Evolutionary conservation across 2,888 invertebrate genomes (phyloP).

Genomic region (Scaptomyza parva): DNA sequence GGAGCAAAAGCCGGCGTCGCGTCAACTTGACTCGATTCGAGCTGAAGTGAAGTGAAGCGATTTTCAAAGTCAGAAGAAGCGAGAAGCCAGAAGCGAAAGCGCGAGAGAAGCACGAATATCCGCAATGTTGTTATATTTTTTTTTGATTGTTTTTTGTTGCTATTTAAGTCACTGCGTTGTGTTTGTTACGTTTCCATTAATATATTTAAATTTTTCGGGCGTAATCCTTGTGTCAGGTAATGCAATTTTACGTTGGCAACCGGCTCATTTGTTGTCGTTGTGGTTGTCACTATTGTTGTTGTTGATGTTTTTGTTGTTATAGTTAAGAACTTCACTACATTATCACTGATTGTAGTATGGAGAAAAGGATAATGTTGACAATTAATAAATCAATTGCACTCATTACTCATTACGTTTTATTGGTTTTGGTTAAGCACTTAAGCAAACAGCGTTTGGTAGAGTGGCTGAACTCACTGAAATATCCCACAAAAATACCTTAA

Average conservation of each 20-base stretch:
- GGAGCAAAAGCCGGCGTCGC: conserved; percentile 47
- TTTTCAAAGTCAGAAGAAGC: conserved; percentile 69
- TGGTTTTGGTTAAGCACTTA: conserved; percentile 35
- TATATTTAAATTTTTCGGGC: conserved; percentile 54
- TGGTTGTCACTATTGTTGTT: background rate
- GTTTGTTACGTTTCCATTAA: conserved; percentile 53
- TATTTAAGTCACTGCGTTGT: conserved; percentile 57
- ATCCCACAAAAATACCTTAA: conserved; percentile 43
- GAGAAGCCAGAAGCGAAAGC: conserved; percentile 5
- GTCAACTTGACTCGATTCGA: conserved; percentile 24
- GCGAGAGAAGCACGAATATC: background rate
- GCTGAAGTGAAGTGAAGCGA: conserved; percentile 59
- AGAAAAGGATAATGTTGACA: conserved; percentile 16
- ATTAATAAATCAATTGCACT: conserved; percentile 45
- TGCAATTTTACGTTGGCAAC: conserved; percentile 25
- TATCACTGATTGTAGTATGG: conserved; percentile 8
- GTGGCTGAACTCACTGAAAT: conserved; percentile 42
- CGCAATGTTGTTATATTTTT: conserved; percentile 3
- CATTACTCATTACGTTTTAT: conserved; percentile 38
- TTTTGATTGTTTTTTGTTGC: conserved; percentile 10
- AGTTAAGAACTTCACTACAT: background rate
- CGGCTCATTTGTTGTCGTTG: conserved; percentile 6
- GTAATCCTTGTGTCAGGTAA: conserved; percentile 53
- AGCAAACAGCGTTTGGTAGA: conserved; percentile 14
- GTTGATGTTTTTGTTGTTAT: background rate